These are phyloP conservation scores for Menidia beryllina DNA, from an alignment of 2,113 vertebrate genomes.

Conservation along the genomic window DNA sequence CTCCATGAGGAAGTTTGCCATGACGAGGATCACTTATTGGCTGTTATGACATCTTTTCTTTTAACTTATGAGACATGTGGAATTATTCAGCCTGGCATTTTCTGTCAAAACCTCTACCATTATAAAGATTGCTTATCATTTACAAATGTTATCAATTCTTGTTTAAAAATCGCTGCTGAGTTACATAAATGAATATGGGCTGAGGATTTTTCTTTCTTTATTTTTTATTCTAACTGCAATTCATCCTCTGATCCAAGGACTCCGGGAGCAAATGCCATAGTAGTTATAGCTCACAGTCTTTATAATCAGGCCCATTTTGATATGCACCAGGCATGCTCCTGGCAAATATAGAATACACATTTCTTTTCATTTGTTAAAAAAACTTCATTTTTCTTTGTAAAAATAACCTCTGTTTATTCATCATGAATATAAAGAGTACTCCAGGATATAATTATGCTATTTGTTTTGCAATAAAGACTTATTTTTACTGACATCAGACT, in stretches of 20 bases:
- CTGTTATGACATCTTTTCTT: slow-evolving; percentile 21
- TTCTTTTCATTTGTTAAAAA: slow-evolving; percentile 55
- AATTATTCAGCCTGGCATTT: slow-evolving; percentile 10
- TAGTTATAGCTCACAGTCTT: slow-evolving; percentile 49
- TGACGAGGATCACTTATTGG: slow-evolving; percentile 6
- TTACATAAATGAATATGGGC: slow-evolving; percentile 10
- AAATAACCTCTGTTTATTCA: slow-evolving; percentile 33
- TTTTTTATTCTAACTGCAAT: slow-evolving; percentile 24
- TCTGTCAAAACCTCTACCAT: background rate
- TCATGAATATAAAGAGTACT: slow-evolving; percentile 6
- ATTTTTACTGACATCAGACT: background rate
- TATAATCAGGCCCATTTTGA: slow-evolving; percentile 65
- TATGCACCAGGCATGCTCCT: slow-evolving; percentile 64
- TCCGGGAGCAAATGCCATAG: slow-evolving; percentile 54
- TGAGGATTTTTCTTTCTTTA: slow-evolving; percentile 18
- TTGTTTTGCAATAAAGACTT: background rate
- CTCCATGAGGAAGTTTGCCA: slow-evolving; percentile 12
- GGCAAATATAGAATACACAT: slow-evolving; percentile 55
- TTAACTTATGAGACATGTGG: background rate
- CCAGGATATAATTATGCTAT: background rate
- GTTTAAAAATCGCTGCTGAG: background rate
- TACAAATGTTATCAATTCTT: background rate
- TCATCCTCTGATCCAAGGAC: slow-evolving; percentile 35
- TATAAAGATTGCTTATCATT: slow-evolving; percentile 2
- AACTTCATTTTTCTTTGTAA: slow-evolving; percentile 30